Evolutionary conservation across 2,888 invertebrate species (phyloP).

Genomic region (Pegoplata infirma): DNA sequence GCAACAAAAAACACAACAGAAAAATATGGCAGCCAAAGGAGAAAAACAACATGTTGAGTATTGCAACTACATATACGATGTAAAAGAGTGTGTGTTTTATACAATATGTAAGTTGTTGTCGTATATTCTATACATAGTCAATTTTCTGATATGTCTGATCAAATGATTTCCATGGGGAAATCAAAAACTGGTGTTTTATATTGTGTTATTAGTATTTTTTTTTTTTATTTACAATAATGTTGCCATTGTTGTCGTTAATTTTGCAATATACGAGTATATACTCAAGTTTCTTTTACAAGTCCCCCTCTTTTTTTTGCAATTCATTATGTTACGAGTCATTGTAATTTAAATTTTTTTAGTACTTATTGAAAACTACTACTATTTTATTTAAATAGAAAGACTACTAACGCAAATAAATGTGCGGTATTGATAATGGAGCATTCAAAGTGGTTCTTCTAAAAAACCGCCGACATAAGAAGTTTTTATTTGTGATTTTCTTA

Average conservation of each 20-base stretch:
- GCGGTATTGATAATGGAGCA: too few species aligned
- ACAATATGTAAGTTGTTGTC: conserved; percentile 8
- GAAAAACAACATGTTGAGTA: not conserved
- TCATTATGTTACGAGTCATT: not conserved
- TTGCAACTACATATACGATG: not conserved
- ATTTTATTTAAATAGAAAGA: too few species aligned
- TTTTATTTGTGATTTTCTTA: too few species aligned
- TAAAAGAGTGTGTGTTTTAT: too few species aligned
- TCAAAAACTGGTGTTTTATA: conserved; percentile 41
- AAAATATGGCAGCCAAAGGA: not conserved
- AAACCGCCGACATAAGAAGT: too few species aligned
- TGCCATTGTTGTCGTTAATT: not conserved
- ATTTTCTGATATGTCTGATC: conserved; percentile 50
- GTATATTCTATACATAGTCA: conserved; percentile 16
- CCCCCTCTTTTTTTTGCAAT: not conserved
- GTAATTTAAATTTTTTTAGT: not conserved
- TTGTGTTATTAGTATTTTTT: conserved; percentile 9
- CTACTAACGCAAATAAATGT: too few species aligned
- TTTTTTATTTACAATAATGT: not conserved
- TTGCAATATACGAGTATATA: not conserved
- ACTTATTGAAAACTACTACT: not conserved
- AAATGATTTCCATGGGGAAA: conserved; percentile 60
- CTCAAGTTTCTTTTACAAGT: not conserved
- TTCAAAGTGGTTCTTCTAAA: too few species aligned
- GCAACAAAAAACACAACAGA: not conserved